phyloP scores from a whole-genome alignment of 2,113 vertebrate species.

The Macrotus californicus region DNA sequence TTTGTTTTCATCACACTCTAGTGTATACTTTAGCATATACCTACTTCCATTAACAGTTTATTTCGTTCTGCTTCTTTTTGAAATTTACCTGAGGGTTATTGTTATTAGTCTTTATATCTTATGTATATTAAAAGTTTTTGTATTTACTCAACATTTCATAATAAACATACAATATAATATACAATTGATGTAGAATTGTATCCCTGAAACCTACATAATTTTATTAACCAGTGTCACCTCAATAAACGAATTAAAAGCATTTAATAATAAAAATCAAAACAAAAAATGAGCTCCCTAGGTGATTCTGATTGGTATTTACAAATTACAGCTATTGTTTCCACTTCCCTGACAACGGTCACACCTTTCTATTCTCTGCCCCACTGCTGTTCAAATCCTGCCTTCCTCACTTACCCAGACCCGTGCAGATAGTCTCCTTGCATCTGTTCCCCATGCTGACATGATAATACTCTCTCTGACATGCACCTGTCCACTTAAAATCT shows the following conservation, averaged over 20 bases:
- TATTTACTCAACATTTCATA: background rate
- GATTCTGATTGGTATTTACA: constrained; percentile 3
- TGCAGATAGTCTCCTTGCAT: background rate
- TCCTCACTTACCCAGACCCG: background rate
- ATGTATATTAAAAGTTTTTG: background rate
- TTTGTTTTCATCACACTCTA: background rate
- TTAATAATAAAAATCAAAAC: constrained; percentile 1
- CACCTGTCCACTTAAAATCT: background rate
- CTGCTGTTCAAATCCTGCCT: background rate
- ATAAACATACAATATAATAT: background rate
- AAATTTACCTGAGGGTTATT: background rate
- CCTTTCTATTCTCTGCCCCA: background rate
- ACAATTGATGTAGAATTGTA: too few relatives aligned
- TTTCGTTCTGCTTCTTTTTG: background rate
- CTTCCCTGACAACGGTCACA: background rate
- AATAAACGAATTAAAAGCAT: too few relatives aligned
- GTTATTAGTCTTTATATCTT: background rate
- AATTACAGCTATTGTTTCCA: background rate
- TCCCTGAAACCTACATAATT: too few relatives aligned
- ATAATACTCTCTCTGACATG: background rate
- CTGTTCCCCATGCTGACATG: background rate
- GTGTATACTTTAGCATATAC: background rate
- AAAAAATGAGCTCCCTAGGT: background rate
- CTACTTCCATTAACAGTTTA: background rate
- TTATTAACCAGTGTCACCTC: too few relatives aligned